Base-by-base conservation (phyloP, 1,140 invertebrate species). In the Cyclina sinensis region DNA sequence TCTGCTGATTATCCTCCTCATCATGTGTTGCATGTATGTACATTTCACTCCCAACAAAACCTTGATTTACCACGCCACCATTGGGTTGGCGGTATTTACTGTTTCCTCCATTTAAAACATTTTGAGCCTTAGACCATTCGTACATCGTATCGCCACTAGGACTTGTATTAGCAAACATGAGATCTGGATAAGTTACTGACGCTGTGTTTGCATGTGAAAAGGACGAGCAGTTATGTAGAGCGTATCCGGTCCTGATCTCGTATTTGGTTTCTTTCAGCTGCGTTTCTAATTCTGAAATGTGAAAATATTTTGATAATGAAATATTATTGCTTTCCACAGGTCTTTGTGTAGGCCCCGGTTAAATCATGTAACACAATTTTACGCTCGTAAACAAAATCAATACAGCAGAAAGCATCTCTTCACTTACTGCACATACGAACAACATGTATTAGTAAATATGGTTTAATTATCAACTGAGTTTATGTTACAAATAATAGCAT, bases 31-130 rank as follows among this genome's bases (percentile, higher is more conserved):
- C 57, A 39, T 88, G 86, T 18, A 88, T 35, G 39, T 88, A 83
- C 79, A 83, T 82, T 24, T 82, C 80, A 57, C 54, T 51, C 0
- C 54, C 51, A 30, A 68, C 62, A 51, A 88, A 88, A 3, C 79
- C 79, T 51, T 39, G 48, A 51, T 88, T 88, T 14, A 88, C 79
- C 14, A 82, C 35, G 1, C 86, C 86, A 21, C 84, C 84, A 48
- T 88, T 88, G 0, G 76, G 39, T 5, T 65, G 16, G 0, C 21
- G 7, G 16, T 16, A 54, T 12, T 83, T 70, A 18, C 76, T 51
- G 14, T 70, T 73, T 16, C 82, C 68, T 1, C 62, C 65, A 32
- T 70, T 73, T 73, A 84, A 54, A 18, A 57, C 35, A n/a, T 46
- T 54, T 65, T 87, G 51, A 12, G 85, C 62, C 37, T 87, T 79